A percentile compares a stretch with the other conserved stretches of the same genome.
Evolutionary conservation across 2,113 vertebrate genomes (phyloP).

Genomic region (Rattus rattus): DNA sequence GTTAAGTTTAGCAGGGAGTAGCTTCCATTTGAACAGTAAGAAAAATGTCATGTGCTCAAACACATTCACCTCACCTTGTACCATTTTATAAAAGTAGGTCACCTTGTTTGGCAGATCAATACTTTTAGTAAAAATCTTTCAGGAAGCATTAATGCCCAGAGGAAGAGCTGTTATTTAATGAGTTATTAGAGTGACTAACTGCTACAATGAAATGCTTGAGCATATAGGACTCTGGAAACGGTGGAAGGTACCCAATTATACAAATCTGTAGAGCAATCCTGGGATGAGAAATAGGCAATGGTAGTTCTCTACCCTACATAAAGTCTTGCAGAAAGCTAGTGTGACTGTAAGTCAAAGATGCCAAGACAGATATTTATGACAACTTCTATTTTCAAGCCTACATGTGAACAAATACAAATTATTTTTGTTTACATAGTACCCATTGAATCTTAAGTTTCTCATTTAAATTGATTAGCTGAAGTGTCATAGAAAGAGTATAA

Average conservation of each 20-base stretch:
- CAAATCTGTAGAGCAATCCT: slow-evolving; percentile 1
- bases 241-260: neutral
- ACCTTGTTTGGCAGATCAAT: slow-evolving; percentile 18
- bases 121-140: neutral
- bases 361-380: neutral
- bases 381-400: slow-evolving; percentile 34
- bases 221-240: neutral
- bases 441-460: slow-evolving; percentile 13
- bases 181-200: slow-evolving; percentile 22
- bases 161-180: slow-evolving; percentile 41
- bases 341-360: neutral
- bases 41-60: slow-evolving; percentile 17
- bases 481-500: neutral
- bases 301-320: neutral
- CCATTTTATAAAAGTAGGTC: slow-evolving; percentile 26
- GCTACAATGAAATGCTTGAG: neutral
- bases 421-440: neutral
- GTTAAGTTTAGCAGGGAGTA: neutral
- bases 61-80: neutral
- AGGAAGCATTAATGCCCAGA: slow-evolving; percentile 19
- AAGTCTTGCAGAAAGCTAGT: neutral
- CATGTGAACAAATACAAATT: neutral
- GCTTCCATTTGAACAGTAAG: slow-evolving; percentile 45
- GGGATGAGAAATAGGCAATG: neutral
- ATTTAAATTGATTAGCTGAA: slow-evolving; percentile 19